Evolutionary conservation across 1,140 invertebrate species (phyloP), one percentile per base, ranked within the genome.

Genomic region (Dermatophagoides farinae): DNA sequence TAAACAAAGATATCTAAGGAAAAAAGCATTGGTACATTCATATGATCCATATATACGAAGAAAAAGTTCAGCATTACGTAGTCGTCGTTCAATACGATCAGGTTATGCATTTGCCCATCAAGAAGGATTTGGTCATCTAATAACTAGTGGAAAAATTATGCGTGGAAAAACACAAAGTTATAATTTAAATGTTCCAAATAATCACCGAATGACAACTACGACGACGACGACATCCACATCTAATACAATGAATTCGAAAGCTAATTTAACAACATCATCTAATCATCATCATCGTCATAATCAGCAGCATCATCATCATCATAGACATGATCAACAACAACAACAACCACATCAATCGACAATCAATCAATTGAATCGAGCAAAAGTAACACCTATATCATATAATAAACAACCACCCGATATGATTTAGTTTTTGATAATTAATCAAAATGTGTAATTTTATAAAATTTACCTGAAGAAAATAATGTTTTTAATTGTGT

Each of bases 21-120:
- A 65, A 50, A 74, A 81, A 62, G 81, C 82, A 0, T 25, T 55
- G 5, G 25, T 23, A 14, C 75, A 80, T 50, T 78, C 82, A 61
- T 83, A 81, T 60, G 82, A 84, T 65, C 80, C 85, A 66, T 81
- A 85, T 41, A 74, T 86, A 25, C 79, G 86, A 62, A 86, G 88
- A 53, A 84, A 87, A 46, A 70, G 70, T 2, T 89, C 87, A 12
- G 82, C 88, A 0, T 78, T 88, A 61, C 78, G 88, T 65, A 84
- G 83, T 51, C 77, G 89, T 25, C 81, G 88, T 55, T 95, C 89
- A 6, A 78, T 97, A 46, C 82, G 93, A 16, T 96, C 90, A 0
- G 93, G 93, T 41, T 99, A 99, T 72, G 95, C 95, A 1, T 99
- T 98, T 75, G 89, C 95, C 38, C 95, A 98, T 75, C 79, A 82